phyloP scores from a whole-genome alignment of 2,888 invertebrate species.

The Drosophila quinaria region DNA sequence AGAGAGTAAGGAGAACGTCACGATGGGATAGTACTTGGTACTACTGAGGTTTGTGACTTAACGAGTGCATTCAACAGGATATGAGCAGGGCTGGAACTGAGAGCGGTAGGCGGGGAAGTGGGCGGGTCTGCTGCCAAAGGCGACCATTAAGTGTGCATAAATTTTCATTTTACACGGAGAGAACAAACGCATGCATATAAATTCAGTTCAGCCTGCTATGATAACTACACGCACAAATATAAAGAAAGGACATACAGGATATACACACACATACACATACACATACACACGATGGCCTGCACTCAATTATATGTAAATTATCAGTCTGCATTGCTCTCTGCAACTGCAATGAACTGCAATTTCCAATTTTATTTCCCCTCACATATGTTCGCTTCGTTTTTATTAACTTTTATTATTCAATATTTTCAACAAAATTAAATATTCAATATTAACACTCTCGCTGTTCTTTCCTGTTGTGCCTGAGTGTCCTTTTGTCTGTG shows the following conservation, averaged over 20 bases:
- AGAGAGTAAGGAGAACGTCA: not conserved
- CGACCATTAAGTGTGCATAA: conserved; percentile 70
- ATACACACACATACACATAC: conserved; percentile 8
- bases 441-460: conserved; percentile 41
- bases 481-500: conserved; percentile 10
- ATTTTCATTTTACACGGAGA: conserved; percentile 61
- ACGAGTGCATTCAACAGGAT: conserved; percentile 65
- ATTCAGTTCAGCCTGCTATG: conserved; percentile 42
- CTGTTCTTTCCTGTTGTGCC: not conserved
- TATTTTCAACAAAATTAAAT: conserved; percentile 49
- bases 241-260: conserved; percentile 14
- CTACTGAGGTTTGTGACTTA: conserved; percentile 43
- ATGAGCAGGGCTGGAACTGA: conserved; percentile 4
- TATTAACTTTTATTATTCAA: conserved; percentile 57
- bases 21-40: conserved; percentile 14
- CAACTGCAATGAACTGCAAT: conserved; percentile 42
- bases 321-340: conserved; percentile 36
- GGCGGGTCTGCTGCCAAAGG: conserved; percentile 29
- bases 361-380: conserved; percentile 47
- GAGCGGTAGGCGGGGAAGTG: not conserved
- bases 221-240: conserved; percentile 34
- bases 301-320: conserved; percentile 71
- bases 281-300: conserved; percentile 13
- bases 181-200: conserved; percentile 59
- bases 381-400: conserved; percentile 41